Conservation (phyloP, 2,888 invertebrate genomes). For the Pollenia amentaria region DNA sequence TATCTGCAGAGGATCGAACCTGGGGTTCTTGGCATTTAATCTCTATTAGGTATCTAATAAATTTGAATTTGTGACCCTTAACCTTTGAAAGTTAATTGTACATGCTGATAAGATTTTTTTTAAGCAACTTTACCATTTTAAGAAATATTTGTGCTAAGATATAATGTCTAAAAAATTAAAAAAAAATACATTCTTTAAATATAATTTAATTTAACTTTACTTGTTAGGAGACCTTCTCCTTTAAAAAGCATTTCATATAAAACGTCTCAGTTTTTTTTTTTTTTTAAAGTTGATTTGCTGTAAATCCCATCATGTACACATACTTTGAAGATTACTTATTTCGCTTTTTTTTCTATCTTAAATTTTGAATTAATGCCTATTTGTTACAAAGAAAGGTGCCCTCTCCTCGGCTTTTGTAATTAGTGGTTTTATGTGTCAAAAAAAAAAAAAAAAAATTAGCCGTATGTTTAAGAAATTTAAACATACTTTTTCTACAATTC, state of each 20-base stretch:
- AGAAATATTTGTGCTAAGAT: no score
- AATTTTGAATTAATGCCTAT: neutral
- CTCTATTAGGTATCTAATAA: no score
- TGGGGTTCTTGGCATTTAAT: no score
- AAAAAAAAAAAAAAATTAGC: neutral
- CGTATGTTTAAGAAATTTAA: neutral
- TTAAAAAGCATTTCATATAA: neutral
- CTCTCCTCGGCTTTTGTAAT: constrained; percentile 7
- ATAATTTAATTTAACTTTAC: no score
- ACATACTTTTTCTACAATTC: neutral
- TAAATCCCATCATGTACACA: constrained; percentile 17
- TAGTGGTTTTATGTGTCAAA: constrained; percentile 39
- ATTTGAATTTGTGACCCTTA: no score
- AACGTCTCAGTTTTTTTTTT: neutral
- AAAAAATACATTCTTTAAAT: no score
- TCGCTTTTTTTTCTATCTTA: neutral
- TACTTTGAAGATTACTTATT: neutral
- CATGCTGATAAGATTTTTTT: no score
- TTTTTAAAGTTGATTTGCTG: constrained; percentile 12
- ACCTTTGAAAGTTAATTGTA: no score
- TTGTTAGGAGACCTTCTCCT: constrained; percentile 19
- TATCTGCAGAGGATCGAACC: no score
- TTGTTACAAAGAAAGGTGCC: neutral
- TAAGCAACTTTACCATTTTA: no score
- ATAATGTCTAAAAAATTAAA: no score